Percentiles rank a stretch among this genome's conserved stretches.
Conservation (phyloP, 2,113 vertebrate genomes). For the Ahaetulla prasina region DNA sequence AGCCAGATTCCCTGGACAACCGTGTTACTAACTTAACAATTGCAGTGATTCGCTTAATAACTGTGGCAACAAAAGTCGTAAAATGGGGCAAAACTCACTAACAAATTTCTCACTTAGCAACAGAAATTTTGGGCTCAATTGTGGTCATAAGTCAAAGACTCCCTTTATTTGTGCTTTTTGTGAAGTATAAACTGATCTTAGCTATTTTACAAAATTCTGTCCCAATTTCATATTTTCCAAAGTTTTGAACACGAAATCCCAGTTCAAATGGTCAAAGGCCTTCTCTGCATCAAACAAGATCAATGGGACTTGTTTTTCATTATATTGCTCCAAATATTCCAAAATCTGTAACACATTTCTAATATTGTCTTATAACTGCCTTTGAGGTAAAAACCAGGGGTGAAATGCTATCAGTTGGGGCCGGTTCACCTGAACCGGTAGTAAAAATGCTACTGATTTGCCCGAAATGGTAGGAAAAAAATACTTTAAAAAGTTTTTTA, state of each 20-base stretch:
- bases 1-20: not conserved
- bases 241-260: not conserved
- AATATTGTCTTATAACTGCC: not conserved
- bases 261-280: not conserved
- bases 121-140: not conserved
- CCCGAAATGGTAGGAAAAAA: no score
- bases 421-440: no score
- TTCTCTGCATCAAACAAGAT: not conserved
- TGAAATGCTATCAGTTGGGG: no score
- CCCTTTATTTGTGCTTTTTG: not conserved
- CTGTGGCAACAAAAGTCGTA: not conserved
- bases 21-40: not conserved
- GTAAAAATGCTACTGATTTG: no score
- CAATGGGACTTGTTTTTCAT: not conserved
- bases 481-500: no score
- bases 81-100: not conserved
- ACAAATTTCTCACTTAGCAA: not conserved
- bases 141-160: not conserved
- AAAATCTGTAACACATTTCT: not conserved
- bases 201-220: not conserved
- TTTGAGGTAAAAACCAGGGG: not conserved
- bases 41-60: not conserved
- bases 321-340: not conserved
- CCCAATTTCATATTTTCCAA: not conserved
- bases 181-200: not conserved